Base-by-base conservation (phyloP, 2,888 invertebrate species). In the Orchestes rusci region DNA sequence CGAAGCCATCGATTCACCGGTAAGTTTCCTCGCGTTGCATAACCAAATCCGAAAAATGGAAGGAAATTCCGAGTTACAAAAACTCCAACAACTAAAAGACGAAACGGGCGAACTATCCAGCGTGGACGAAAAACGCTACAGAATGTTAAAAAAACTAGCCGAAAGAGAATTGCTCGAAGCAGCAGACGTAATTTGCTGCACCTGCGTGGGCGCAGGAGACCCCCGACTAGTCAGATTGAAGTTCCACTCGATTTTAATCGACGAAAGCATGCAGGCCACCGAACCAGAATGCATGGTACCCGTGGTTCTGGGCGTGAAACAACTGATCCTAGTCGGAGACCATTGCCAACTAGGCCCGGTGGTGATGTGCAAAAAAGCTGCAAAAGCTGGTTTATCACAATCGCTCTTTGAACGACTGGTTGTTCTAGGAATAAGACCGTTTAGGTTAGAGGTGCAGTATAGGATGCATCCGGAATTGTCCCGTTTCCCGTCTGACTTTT, bases 231-330 rank as follows among this genome's bases (percentile, higher is more conserved):
- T 85, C 2, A 78, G 92, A 41, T 81, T 97, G 64, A 90, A 95
- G 62, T 97, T 97, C 72, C 87, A 92, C 53, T 93, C 93, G 16
- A 95, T 97, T 56, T 76, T 97, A 8, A 96, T 97, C 52, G 96
- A 97, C 64, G 96, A 97, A 67, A 93, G 90, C 59, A 83, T 83
- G 73, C 84, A 85, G 62, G 92, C 95, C 0, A 96, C 96, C 0
- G 91, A 93, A 64, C 96, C 96, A 0, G 96, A 97, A 62, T 96
- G 96, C 63, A 94, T 99, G 95, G 97, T 99, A 13, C 96, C 99
- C 0, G 95, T 99, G 0, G 95, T 99, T 0, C 74, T 97, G 3
- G 99, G 99, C 8, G 96, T 96, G 4, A 84, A 94, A 57, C 97
- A 97, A 68, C 73, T 99, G 39, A 95, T 99, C 53, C 77, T 99